These are phyloP conservation scores for cat (Felis catus) DNA, from an alignment of 2,113 vertebrate species.

Conservation along the genomic window DNA sequence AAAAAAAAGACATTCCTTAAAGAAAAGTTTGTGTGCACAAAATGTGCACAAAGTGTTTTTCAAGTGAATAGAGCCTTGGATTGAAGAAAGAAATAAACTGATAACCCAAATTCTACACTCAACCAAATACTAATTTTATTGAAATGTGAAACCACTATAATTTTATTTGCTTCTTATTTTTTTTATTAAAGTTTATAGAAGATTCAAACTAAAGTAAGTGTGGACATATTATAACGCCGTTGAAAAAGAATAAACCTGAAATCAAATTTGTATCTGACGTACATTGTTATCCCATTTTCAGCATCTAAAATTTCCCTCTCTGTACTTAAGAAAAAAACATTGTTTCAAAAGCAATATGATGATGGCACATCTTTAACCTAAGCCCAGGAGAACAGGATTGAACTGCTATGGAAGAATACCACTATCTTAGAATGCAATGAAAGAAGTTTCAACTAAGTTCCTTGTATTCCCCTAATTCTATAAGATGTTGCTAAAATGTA, in stretches of 20 bases:
- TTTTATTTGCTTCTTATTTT: background rate
- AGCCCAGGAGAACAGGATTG: background rate
- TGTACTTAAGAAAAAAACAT: background rate
- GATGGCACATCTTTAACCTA: accelerated
- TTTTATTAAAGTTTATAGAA: background rate
- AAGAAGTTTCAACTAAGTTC: background rate
- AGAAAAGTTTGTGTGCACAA: background rate
- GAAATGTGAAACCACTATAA: background rate
- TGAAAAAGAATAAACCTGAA: background rate
- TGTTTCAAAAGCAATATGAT: background rate
- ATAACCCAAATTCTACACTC: background rate
- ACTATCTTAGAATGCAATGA: background rate
- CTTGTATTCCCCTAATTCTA: background rate
- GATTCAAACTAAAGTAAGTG: background rate
- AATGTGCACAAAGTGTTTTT: background rate
- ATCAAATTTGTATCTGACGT: background rate
- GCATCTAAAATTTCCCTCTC: background rate
- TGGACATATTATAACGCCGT: background rate
- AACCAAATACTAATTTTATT: background rate
- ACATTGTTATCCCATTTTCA: background rate
- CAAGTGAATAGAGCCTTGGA: background rate
- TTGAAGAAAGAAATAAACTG: background rate
- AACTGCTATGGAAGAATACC: background rate
- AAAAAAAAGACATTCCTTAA: background rate
- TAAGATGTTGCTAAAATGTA: slow-evolving; percentile 8